These are phyloP conservation scores for Stegophylla sp. DNA, from an alignment of 2,888 invertebrate genomes.

Conservation along the genomic window DNA sequence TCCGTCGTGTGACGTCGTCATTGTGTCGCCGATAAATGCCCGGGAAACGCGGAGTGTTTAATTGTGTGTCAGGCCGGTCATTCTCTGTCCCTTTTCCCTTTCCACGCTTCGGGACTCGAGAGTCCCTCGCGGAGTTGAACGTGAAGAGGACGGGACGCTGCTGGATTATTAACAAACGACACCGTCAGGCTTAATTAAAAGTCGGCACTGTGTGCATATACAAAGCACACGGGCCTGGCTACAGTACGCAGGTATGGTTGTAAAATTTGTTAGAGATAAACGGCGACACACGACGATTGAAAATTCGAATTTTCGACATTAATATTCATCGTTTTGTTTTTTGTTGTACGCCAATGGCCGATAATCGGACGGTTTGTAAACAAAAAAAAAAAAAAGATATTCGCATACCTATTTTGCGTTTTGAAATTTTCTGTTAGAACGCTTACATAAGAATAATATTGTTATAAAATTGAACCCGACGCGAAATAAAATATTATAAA, in stretches of 20 bases:
- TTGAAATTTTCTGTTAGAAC: too few species aligned
- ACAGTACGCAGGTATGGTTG: too few species aligned
- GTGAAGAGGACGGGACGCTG: neutral
- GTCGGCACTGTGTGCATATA: neutral
- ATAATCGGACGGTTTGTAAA: too few species aligned
- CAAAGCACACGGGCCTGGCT: neutral
- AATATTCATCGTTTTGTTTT: too few species aligned
- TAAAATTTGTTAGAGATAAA: too few species aligned
- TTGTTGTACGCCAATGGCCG: too few species aligned
- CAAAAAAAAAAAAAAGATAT: neutral
- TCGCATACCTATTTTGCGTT: too few species aligned
- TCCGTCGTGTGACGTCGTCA: neutral
- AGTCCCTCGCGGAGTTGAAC: neutral
- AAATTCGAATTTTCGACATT: too few species aligned
- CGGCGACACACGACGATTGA: too few species aligned
- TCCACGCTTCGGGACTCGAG: neutral
- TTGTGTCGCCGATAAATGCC: neutral
- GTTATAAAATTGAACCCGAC: too few species aligned
- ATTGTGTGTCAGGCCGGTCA: neutral
- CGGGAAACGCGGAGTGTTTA: neutral
- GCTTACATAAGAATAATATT: too few species aligned
- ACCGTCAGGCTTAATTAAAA: slow-evolving; percentile 10
- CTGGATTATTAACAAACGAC: neutral
- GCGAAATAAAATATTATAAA: too few species aligned
- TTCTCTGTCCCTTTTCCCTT: neutral